These are phyloP conservation scores for Tylochromis polylepis DNA, from an alignment of 2,113 vertebrate genomes.

Conservation along the genomic window DNA sequence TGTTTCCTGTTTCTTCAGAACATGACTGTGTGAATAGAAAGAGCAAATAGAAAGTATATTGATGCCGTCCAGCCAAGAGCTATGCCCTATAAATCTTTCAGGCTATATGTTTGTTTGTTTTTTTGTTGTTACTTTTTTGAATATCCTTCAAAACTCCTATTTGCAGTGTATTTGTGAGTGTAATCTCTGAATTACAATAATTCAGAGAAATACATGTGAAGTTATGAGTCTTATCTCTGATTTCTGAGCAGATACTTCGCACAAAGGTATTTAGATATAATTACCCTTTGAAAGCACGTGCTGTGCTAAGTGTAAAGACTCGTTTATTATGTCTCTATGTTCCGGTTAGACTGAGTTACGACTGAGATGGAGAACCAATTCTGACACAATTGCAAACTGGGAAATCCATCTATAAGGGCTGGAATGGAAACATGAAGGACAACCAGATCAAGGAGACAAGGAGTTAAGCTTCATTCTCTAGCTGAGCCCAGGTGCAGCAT, in stretches of 20 bases:
- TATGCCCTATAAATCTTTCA: neutral
- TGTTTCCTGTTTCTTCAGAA: neutral
- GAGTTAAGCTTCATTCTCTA: constrained; percentile 13
- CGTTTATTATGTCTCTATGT: neutral
- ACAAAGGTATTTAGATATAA: neutral
- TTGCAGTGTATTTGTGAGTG: neutral
- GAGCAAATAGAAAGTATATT: neutral
- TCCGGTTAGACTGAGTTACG: neutral
- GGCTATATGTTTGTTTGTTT: neutral
- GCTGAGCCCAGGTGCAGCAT: constrained; percentile 33
- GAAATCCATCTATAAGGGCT: neutral
- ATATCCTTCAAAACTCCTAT: neutral
- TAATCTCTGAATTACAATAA: neutral
- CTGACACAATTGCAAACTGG: neutral
- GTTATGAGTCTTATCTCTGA: neutral
- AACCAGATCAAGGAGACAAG: neutral
- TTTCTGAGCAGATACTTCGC: neutral
- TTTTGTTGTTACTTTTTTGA: neutral
- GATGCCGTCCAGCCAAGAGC: neutral
- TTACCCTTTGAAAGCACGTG: neutral
- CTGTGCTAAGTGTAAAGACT: neutral
- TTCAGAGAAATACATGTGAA: neutral
- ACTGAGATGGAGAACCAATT: neutral
- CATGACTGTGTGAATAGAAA: neutral
- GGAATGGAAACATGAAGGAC: neutral